Evolutionary conservation across 1,140 invertebrate genomes (phyloP).

Genomic region (Parasteatoda tepidariorum): DNA sequence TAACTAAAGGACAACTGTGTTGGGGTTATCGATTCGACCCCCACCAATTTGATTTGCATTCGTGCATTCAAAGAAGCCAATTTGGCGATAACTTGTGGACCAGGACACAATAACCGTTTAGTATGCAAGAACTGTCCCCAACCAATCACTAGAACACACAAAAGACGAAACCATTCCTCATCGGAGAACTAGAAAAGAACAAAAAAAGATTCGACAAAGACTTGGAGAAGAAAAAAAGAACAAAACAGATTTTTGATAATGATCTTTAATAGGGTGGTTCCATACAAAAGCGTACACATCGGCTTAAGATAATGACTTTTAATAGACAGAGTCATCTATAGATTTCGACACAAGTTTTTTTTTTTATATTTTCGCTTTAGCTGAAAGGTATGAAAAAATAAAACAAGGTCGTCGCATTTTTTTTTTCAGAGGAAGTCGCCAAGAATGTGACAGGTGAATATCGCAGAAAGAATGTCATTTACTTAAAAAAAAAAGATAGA

Average conservation of each 20-base stretch:
- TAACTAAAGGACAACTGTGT: neutral
- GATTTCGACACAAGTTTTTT: neutral
- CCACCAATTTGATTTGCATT: neutral
- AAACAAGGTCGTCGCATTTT: constrained; percentile 7
- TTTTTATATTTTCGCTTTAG: neutral
- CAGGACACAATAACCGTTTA: neutral
- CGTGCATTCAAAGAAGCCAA: neutral
- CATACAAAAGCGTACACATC: constrained; percentile 32
- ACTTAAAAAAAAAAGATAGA: neutral
- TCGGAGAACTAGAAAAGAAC: neutral
- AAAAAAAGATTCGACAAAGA: neutral
- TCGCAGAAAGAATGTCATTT: neutral
- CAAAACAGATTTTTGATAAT: constrained; percentile 20
- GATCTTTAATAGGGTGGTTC: neutral
- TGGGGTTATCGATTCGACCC: constrained; percentile 10
- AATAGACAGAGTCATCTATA: constrained; percentile 28
- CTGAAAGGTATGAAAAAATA: neutral
- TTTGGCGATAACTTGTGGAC: neutral
- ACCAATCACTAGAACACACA: constrained; percentile 16
- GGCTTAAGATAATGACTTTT: constrained; percentile 36
- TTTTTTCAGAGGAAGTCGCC: neutral
- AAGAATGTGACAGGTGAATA: constrained; percentile 2
- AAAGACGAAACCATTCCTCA: neutral
- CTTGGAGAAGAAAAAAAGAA: constrained; percentile 2
- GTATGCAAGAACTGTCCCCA: constrained; percentile 8